Evolutionary conservation across 2,113 vertebrate genomes (phyloP).

Genomic region (Oceanites oceanicus): DNA sequence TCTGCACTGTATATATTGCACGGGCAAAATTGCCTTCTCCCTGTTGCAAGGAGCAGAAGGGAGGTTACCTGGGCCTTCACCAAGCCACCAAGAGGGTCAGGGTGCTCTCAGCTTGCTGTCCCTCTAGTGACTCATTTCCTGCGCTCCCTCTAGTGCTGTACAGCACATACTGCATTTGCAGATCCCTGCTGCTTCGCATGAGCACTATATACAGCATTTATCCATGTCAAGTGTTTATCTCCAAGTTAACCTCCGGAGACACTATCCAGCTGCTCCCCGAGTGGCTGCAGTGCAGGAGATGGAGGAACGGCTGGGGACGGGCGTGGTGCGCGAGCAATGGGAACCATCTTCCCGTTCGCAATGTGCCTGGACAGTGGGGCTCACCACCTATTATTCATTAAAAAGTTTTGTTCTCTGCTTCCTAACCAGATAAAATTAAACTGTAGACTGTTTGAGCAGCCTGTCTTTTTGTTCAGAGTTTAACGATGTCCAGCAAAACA

Average conservation of each 20-base stretch:
- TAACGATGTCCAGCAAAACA: background rate
- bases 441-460: background rate
- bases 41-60: background rate
- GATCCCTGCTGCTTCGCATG: accelerated
- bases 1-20: background rate
- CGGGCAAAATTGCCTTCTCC: background rate
- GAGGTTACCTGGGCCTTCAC: background rate
- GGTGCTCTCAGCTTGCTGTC: background rate
- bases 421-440: background rate
- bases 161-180: background rate
- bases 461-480: background rate
- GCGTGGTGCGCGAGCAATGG: accelerated
- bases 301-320: background rate
- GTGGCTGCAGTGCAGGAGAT: background rate
- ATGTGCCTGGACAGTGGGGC: background rate
- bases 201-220: background rate
- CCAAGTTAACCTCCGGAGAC: background rate
- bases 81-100: background rate
- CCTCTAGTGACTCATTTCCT: accelerated
- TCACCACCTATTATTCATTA: background rate
- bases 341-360: background rate
- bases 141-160: background rate
- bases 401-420: background rate
- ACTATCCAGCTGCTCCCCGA: background rate
- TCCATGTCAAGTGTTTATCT: background rate